phyloP scores from a whole-genome alignment of 2,113 vertebrate genomes.

The Phalacrocorax aristotelis region DNA sequence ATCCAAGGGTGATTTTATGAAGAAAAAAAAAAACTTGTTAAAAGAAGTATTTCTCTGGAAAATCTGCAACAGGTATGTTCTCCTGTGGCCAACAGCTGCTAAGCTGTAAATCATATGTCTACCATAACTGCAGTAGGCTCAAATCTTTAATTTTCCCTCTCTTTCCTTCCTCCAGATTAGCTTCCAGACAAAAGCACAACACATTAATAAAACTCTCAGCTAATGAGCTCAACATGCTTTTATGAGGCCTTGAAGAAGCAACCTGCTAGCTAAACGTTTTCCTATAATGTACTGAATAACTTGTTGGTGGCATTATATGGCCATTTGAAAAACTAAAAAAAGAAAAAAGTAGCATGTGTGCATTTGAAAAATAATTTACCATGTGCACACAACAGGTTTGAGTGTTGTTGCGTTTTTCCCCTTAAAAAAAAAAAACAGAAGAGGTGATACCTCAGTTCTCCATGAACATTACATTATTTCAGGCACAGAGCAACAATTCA shows the following conservation, averaged over 20 bases:
- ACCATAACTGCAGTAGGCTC: background rate
- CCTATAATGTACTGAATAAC: background rate
- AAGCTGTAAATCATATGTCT: background rate
- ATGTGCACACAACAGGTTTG: background rate
- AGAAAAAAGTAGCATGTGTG: background rate
- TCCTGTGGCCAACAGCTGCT: background rate
- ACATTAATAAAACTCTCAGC: background rate
- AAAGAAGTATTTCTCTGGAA: background rate
- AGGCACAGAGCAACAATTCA: background rate
- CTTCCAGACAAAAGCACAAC: background rate
- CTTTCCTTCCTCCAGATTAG: background rate
- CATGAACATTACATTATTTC: background rate
- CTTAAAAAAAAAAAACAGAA: background rate
- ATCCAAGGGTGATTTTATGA: slow-evolving; percentile 4
- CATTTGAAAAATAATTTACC: background rate
- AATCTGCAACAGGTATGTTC: background rate
- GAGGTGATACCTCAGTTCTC: background rate
- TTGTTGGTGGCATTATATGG: background rate
- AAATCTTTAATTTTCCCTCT: background rate
- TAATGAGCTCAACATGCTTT: background rate
- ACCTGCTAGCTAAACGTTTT: background rate
- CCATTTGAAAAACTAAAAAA: background rate
- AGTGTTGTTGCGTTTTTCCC: background rate
- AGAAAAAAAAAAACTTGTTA: background rate
- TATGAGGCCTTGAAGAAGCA: background rate